Base-by-base conservation (phyloP, 2,113 vertebrate species). In the Aix galericulata region DNA sequence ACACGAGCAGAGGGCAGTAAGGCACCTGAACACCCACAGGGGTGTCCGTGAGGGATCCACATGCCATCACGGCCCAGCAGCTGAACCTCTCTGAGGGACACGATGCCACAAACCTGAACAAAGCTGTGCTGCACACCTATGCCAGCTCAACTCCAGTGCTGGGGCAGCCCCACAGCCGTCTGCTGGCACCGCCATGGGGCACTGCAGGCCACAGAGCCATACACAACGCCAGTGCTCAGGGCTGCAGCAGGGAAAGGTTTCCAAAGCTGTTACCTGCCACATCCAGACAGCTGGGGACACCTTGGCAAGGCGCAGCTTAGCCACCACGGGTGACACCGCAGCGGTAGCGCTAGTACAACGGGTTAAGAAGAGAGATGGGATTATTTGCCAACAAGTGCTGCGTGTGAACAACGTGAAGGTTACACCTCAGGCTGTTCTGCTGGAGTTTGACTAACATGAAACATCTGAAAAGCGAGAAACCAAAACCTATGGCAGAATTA, bases 241-340 rank as follows among this genome's bases (percentile, higher is more conserved):
- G 1, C 53, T n/a, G 27, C 1, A 0, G 32, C 53, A 10, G 4
- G 27, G 52, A 10, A 56, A 53, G 3, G 3, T 18, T 40, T 32
- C 60, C 2, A 44, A 11, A 56, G 27, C 52, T 52, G 31, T 11
- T 11, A 46, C 50, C 67, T 21, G 8, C 9, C 18, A 21, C 18
- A 16, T 64, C 8, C 42, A 21, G 21, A 15, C 2, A 48, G 23
- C 55, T 3, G 22, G 44, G 36, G 11, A 4, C 40, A 17, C 42
- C 18, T 1, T 2, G 1, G 50, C 6, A 1, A 2, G 0, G 26
- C 1, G 31, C 50, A 13, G 15, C 23, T 13, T 2, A 23, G 40
- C 29, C 21, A 8, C 18, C n/a, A n/a, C 0, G 0, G 21, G 12
- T 2, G 42, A 40, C 79, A 66, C 2, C 7, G 58, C 29, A 7